Base-by-base conservation (phyloP, 2,888 invertebrate genomes). In the Pseudococcus viburni region DNA sequence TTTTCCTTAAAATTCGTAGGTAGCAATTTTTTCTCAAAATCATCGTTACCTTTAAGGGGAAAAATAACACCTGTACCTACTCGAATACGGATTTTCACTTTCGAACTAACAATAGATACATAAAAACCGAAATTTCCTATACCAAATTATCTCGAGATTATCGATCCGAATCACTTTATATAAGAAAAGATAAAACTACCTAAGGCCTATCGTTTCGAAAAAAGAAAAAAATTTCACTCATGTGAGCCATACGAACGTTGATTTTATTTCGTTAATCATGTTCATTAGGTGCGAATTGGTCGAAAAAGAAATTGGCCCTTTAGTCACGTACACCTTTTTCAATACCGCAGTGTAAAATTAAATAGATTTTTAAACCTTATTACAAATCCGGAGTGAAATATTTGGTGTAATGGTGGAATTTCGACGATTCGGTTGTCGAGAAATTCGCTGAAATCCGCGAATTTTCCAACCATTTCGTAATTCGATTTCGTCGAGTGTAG, bases 361-460 rank as follows among this genome's bases (percentile, higher is more conserved):
- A 59, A 59, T 59, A 59, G 59, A 59, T 59, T 59, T 59, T 59
- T 59, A 59, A 59, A n/a, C 19, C 59, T 59, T 59, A 59, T 59
- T 59, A 59, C 7, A 6, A 59, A 59, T 59, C 8, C 59, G 59
- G 9, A 19, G 59, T 59, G 59, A 59, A 59, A 59, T 59, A 59
- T 59, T 59, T 59, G 59, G 59, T 19, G 19, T 59, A 19, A 59
- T 59, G 19, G 59, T 59, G 59, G 59, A 59, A 59, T 59, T 59
- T 33, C 26, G 26, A 33, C 19, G 55, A 55, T 33, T 33, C 55
- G 19, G 6, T 59, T 59, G 59, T 59, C 59, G 59, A 59, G 59
- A 59, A 59, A 19, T 59, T 59, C 59, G 59, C 59, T 59, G 59
- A 19, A 59, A 59, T 59, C 59, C 19, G 59, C 59, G 59, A 59